These are phyloP conservation scores for Hippasteria phrygiana DNA, from an alignment of 53 echinoderm and acorn worm genomes.

Conservation along the genomic window DNA sequence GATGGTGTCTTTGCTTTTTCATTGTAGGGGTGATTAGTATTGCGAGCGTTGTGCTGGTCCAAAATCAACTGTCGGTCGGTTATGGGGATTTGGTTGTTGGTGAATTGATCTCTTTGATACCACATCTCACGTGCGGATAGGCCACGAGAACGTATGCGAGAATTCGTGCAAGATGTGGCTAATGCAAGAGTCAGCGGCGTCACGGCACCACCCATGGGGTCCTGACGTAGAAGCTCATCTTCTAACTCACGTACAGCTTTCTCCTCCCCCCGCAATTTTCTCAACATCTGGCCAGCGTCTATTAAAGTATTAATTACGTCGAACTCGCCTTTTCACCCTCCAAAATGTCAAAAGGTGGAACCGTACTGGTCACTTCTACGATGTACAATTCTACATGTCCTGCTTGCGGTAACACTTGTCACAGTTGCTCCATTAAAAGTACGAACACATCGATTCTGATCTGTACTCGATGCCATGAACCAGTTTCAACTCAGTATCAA, in stretches of 20 bases:
- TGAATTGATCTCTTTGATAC: constrained; percentile 27
- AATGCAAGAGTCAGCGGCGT: not conserved
- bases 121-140: constrained; percentile 29
- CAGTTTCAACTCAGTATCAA: too few relatives aligned
- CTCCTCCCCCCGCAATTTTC: too few relatives aligned
- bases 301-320: too few relatives aligned
- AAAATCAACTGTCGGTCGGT: constrained; percentile 5
- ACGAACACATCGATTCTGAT: too few relatives aligned
- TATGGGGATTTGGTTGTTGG: not conserved
- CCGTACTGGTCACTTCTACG: too few relatives aligned
- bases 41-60: not conserved
- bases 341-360: too few relatives aligned
- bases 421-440: too few relatives aligned
- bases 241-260: constrained; percentile 77
- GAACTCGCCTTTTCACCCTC: too few relatives aligned
- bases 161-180: constrained; percentile 24
- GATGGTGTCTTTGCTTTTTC: constrained; percentile 21
- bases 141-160: not conserved
- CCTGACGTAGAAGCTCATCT: constrained; percentile 68
- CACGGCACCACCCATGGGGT: constrained; percentile 52
- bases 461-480: too few relatives aligned
- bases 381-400: too few relatives aligned
- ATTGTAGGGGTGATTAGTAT: constrained; percentile 1
- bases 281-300: too few relatives aligned
- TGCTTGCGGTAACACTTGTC: too few relatives aligned